Evolutionary conservation across 2,113 vertebrate genomes (phyloP).

Genomic region (Phalacrocorax aristotelis): DNA sequence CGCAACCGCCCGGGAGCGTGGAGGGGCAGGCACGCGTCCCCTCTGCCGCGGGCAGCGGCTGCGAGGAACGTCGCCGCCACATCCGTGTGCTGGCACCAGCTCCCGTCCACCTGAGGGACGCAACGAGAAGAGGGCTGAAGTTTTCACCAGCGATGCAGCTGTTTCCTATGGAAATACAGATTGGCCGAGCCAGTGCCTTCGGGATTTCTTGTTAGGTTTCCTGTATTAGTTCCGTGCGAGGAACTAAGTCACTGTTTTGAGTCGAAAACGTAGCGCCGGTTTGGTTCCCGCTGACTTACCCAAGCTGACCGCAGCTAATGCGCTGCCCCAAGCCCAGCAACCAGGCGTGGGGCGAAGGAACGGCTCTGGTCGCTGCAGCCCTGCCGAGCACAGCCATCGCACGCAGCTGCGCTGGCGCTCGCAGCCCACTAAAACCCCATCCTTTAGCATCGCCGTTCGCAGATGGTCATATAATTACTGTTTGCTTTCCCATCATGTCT

Average conservation of each 20-base stretch:
- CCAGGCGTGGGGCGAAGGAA: accelerated
- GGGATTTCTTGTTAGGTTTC: slow-evolving; percentile 1
- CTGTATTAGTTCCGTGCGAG: background rate
- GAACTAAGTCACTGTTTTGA: background rate
- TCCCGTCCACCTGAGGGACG: background rate
- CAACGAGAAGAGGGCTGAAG: background rate
- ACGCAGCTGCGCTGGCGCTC: background rate
- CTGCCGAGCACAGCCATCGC: background rate
- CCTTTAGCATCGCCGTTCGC: background rate
- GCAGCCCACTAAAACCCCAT: background rate
- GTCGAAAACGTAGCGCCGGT: background rate
- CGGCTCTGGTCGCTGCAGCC: accelerated
- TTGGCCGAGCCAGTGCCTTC: background rate
- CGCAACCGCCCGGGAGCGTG: accelerated
- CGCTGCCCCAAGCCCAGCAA: background rate
- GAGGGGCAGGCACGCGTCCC: background rate
- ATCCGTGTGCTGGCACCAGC: background rate
- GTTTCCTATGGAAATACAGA: slow-evolving; percentile 3
- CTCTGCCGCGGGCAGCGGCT: accelerated
- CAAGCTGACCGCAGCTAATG: background rate
- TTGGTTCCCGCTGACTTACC: background rate
- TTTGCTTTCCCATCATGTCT: slow-evolving; percentile 21
- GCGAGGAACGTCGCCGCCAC: background rate
- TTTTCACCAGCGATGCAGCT: background rate
- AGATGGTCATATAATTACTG: slow-evolving; percentile 1